Conservation (phyloP, 2,888 invertebrate species). For the Empis stercorea region DNA sequence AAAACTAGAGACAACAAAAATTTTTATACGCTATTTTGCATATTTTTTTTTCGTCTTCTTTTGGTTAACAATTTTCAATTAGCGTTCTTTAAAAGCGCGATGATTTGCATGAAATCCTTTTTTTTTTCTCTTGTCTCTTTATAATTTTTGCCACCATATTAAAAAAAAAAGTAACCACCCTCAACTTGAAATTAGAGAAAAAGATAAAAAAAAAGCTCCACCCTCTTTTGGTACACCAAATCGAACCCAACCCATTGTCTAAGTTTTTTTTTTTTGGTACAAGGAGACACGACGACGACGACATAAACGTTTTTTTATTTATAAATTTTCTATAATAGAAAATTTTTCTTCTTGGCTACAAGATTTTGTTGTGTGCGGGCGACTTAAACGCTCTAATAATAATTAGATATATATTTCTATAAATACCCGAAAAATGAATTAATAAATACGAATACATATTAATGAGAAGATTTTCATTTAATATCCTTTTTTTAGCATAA, state of each 20-base stretch:
- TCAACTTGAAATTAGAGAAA: too few relatives aligned
- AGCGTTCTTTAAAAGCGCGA: neutral
- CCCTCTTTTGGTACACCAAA: too few relatives aligned
- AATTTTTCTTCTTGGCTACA: too few relatives aligned
- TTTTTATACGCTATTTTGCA: neutral
- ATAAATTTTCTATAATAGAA: too few relatives aligned
- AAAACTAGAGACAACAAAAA: too few relatives aligned
- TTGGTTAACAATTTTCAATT: constrained; percentile 1
- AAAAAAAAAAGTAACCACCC: too few relatives aligned
- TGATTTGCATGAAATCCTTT: constrained; percentile 1
- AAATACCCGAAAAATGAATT: neutral
- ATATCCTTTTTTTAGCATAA: neutral
- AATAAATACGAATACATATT: neutral
- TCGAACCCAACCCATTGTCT: neutral
- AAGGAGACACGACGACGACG: too few relatives aligned
- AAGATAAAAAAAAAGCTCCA: too few relatives aligned
- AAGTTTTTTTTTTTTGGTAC: neutral
- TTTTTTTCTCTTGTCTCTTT: neutral
- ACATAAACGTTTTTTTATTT: too few relatives aligned
- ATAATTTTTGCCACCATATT: neutral
- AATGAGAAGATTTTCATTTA: neutral
- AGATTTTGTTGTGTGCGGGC: too few relatives aligned
- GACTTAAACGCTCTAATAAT: too few relatives aligned
- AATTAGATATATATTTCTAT: neutral
- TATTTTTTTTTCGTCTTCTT: neutral